Evolutionary conservation across 1,140 invertebrate species (phyloP), one percentile per base, ranked within the genome.

Genomic region (Drosophila seguyi): DNA sequence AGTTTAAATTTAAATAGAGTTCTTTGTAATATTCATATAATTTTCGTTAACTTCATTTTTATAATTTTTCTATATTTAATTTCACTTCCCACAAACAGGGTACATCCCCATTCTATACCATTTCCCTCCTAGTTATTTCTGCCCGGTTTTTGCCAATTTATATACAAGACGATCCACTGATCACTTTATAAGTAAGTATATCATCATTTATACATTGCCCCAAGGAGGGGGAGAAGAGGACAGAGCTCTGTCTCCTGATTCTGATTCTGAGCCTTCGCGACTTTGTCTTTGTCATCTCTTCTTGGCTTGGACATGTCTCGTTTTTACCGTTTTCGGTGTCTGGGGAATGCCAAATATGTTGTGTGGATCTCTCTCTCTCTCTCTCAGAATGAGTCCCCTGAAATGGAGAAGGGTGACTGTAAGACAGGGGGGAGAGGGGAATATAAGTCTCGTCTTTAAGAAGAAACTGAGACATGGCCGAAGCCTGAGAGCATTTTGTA

Each of bases 271-370:
- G 29, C 29, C 29, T n/a, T 7, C 27, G 29, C 29, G 58, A 72
- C 61, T 65, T 63, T 61, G 61, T 65, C 61, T 67, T 38, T 66
- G 63, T 63, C 63, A 66, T 66, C 63, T 66, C 41, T 20, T n/a
- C n/a, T 13, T 13, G 58, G 42, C 63, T 66, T 36, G 74, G 62
- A 67, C 45, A 73, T 67, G 57, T 76, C 73, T 77, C 55, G 76
- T 73, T 87, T 87, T 88, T 87, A 87, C 85, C 84, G 84, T 87
- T 88, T 87, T 83, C 48, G 81, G 80, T 68, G 76, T 66, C 82
- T 77, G 72, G 67, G 68, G 84, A 79, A 87, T 88, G 84, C 80
- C 84, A 87, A 87, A 87, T 80, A 87, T 87, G 84, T 75, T 80
- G 75, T 63, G 57, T 68, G 59, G 59, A 72, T 79, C 75, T 79